Percentiles rank a stretch among this genome's conserved stretches.
Evolutionary conservation across 1,140 invertebrate genomes (phyloP).

Genomic region (Geopemphigus sp.): DNA sequence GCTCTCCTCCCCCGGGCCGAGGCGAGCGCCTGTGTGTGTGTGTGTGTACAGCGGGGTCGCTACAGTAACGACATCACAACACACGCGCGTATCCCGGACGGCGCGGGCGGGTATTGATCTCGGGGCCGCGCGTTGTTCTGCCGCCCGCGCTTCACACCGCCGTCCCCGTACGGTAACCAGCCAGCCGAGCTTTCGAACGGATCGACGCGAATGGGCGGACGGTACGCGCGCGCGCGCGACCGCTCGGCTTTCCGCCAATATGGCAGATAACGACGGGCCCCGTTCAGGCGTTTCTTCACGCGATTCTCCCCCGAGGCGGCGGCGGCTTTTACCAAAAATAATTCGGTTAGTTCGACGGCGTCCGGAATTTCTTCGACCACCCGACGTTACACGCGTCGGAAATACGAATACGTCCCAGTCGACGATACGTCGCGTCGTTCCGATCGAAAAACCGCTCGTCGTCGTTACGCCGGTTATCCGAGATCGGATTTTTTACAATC

Average conservation of each 20-base stretch:
- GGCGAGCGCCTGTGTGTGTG: not conserved
- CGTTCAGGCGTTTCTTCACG: not conserved
- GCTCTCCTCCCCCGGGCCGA: conserved; percentile 13
- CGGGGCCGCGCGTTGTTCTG: not conserved
- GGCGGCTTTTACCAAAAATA: not conserved
- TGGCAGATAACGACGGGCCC: conserved; percentile 26
- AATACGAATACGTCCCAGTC: too few species aligned
- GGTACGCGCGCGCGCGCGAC: conserved; percentile 2
- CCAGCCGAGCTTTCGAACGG: conserved; percentile 18
- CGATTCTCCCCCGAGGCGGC: not conserved
- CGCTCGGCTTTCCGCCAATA: conserved; percentile 38
- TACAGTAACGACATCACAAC: conserved; percentile 50
- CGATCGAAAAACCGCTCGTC: too few species aligned
- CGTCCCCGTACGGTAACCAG: not conserved
- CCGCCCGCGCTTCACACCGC: not conserved
- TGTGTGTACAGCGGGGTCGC: conserved; percentile 1
- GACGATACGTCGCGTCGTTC: too few species aligned
- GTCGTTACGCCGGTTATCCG: too few species aligned
- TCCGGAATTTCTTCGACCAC: too few species aligned
- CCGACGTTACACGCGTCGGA: too few species aligned
- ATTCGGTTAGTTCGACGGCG: too few species aligned
- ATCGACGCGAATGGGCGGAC: conserved; percentile 34
- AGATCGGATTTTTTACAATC: too few species aligned
- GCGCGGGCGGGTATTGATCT: conserved; percentile 44
- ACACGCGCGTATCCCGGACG: conserved; percentile 27